These are phyloP conservation scores for Syrmaticus mikado DNA, from an alignment of 2,113 vertebrate genomes.

Conservation along the genomic window DNA sequence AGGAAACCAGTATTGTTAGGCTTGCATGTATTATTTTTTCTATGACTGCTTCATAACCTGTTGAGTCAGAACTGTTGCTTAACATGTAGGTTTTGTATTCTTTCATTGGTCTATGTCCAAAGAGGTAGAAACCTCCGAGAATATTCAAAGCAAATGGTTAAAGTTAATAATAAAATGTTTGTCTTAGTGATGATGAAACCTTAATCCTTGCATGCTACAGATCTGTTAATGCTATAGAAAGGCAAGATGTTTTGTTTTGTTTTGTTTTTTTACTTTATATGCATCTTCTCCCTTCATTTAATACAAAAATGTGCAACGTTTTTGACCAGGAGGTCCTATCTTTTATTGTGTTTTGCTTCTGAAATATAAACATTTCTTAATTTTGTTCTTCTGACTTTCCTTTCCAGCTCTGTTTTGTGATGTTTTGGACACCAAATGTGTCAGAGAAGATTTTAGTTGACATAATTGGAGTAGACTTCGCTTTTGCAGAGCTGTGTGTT, in stretches of 20 bases:
- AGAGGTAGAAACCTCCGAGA: neutral
- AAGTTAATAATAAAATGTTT: neutral
- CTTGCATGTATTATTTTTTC: neutral
- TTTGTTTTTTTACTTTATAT: neutral
- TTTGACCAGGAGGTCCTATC: neutral
- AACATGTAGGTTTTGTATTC: neutral
- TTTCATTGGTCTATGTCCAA: neutral
- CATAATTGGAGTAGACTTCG: conserved; percentile 91
- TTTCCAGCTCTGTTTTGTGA: conserved; percentile 91
- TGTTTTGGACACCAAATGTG: conserved; percentile 95
- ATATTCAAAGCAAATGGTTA: neutral
- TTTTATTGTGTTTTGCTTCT: neutral
- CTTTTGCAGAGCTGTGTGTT: conserved; percentile 93
- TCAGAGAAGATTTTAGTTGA: conserved; percentile 96
- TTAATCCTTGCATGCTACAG: neutral
- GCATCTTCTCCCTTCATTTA: neutral
- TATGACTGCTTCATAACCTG: neutral
- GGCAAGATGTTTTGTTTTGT: neutral
- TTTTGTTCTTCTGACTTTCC: neutral
- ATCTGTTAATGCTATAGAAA: neutral
- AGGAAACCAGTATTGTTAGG: neutral
- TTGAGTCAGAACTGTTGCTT: neutral
- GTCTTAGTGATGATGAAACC: neutral
- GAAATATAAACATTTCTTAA: neutral
- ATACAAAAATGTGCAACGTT: neutral